Base-by-base conservation (phyloP, 2,888 invertebrate species). In the Hydriomena furcata region DNA sequence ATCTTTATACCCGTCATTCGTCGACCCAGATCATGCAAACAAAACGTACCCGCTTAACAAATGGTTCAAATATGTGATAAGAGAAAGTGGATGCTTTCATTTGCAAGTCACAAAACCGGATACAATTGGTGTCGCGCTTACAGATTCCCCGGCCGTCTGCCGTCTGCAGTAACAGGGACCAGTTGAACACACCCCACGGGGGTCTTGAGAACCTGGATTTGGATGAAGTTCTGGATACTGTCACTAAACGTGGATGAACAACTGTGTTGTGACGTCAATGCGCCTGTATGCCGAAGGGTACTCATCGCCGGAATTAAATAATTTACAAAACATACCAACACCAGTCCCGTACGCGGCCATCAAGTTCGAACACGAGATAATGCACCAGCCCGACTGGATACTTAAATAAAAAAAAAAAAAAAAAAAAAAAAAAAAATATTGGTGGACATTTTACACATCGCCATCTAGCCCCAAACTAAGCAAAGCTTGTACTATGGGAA, bases 101-200 rank as follows among this genome's bases (percentile, higher is more conserved):
- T 66, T 96, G 23, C 97, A 97, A 79, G 92, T 95, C 0, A 95
- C 96, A 0, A 97, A 96, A 80, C 97, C 97, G 2, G 96, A 97
- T 68, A 96, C 96, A 0, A 82, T 95, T 44, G 96, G 95, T 11
- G 92, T 92, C 1, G 94, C 91, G 0, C 71, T 97, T 52, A 87
- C 92, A 5, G 95, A 96, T 65, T 95, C 95, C 0, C 98, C 98
- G 0, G 91, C 94, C 0, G 97, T n/a, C n/a, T n/a, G 93, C 89
- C 71, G 92, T 69, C 46, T 95, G 82, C 93, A 95, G 82, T 84
- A 95, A 85, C 84, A 94, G 68, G 2, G 76, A 89, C 4, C 91
- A 92, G 64, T 77, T 89, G 12, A 66, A 91, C 12, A 86, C 92
- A 0, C 78, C 84, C 0, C 94, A 95, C 68, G 95, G 95, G 0